Base-by-base conservation (phyloP, 2,888 invertebrate species). In the Polyommatus iphigenia region DNA sequence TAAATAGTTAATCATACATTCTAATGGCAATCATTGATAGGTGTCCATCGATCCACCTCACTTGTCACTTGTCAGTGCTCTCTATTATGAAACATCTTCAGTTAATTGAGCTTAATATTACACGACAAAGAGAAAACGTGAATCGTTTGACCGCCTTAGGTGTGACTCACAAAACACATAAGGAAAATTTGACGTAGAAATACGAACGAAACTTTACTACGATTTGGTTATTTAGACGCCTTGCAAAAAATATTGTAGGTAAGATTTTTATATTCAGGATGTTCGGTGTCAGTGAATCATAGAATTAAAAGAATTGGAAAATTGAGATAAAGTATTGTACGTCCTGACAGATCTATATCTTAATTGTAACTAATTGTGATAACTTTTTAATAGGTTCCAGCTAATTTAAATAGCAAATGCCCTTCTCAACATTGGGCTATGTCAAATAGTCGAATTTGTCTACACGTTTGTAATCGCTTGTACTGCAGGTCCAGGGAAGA, bases 51-150 rank as follows among this genome's bases (percentile, higher is more conserved):
- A 67, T 67, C 13, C 29, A 67, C 15, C 67, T 67, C 67, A 67
- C 67, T 67, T 59, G 59, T 59, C 59, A 59, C 59, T 20, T 67
- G 67, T 67, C 67, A 67, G 67, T 32, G 29, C 15, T 29, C 59
- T 59, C 24, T 62, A 62, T 62, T 67, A 67, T 67, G 67, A 67
- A 67, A 67, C 67, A 73, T 46, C 20, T 73, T 46, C 73, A 24
- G 36, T 15, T 67, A 67, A 67, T 67, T 29, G 29, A 29, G 29
- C 29, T 29, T 29, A 29, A 54, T 50, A 75, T 54, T 75, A 75
- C 54, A 29, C 50, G 54, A 75, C 46, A 75, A 75, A 75, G 75
- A 75, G 75, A 75, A 75, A 75, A 75, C 75, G 29, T 75, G 75
- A 54, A 54, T 54, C 15, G 29, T 54, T 29, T 75, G 75, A 54